These are phyloP conservation scores for Piscicola geometra DNA, from an alignment of 2,888 invertebrate genomes.

Conservation along the genomic window DNA sequence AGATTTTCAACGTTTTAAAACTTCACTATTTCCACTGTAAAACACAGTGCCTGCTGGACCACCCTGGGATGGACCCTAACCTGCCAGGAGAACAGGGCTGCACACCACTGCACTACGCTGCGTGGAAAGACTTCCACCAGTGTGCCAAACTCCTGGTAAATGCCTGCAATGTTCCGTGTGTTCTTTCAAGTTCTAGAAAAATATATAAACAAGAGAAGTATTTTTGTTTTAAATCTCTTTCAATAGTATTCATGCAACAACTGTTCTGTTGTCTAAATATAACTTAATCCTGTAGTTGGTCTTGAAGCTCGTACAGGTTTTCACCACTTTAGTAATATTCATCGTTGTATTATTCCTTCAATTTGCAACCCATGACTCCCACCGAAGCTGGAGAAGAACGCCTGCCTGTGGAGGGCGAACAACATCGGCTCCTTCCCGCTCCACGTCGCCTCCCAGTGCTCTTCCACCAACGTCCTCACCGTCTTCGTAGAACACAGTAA, in stretches of 20 bases:
- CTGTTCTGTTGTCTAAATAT: background rate
- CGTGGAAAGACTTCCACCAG: conserved; percentile 75
- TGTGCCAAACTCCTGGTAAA: conserved; percentile 75
- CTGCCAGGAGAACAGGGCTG: conserved; percentile 74
- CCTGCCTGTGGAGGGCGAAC: conserved; percentile 72
- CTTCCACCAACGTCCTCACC: conserved; percentile 78
- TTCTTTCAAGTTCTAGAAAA: too few relatives aligned
- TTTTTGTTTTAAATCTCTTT: too few relatives aligned
- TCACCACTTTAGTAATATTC: background rate
- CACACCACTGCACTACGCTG: conserved; percentile 77
- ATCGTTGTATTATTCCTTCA: too few relatives aligned
- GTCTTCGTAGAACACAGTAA: conserved; percentile 73
- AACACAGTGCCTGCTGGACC: conserved; percentile 46
- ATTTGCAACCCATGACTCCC: too few relatives aligned
- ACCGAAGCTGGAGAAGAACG: conserved; percentile 71
- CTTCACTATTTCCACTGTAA: background rate
- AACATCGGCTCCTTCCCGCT: conserved; percentile 86
- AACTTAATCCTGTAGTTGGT: background rate
- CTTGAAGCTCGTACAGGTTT: too few relatives aligned
- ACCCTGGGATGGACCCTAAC: conserved; percentile 67
- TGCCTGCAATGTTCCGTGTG: too few relatives aligned
- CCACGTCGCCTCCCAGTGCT: conserved; percentile 83
- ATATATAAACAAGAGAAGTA: too few relatives aligned
- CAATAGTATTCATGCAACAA: background rate
- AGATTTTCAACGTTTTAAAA: too few relatives aligned